Conservation (phyloP, 2,113 vertebrate species). For the Pelvicachromis taeniatus region DNA sequence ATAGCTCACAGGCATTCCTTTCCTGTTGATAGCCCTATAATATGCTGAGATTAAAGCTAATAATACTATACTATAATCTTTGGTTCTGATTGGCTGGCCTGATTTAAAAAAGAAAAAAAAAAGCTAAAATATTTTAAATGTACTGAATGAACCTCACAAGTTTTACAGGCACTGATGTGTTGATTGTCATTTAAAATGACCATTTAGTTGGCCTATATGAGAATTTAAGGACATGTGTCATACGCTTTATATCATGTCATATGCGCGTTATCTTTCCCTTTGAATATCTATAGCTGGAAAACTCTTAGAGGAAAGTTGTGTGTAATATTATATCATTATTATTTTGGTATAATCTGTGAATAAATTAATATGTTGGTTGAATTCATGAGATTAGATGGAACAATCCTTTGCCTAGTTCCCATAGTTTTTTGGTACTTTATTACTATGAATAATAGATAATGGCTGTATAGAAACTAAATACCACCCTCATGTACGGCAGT, state of each 20-base stretch:
- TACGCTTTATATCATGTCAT: neutral
- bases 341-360: neutral
- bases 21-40: neutral
- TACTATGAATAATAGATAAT: neutral
- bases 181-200: neutral
- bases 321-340: too few relatives aligned
- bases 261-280: accelerated
- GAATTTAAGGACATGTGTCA: neutral
- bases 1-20: neutral
- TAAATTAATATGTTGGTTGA: neutral
- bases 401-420: neutral
- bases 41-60: neutral
- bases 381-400: neutral
- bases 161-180: neutral
- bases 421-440: neutral
- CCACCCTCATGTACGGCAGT: neutral
- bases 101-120: neutral
- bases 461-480: neutral
- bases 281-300: neutral
- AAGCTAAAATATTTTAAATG: neutral
- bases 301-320: neutral
- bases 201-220: neutral
- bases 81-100: neutral
- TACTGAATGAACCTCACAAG: neutral
- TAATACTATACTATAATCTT: neutral